Percentiles rank a stretch among this genome's conserved stretches.
Conservation (phyloP, 2,888 invertebrate genomes). For the Saturnia pavonia region DNA sequence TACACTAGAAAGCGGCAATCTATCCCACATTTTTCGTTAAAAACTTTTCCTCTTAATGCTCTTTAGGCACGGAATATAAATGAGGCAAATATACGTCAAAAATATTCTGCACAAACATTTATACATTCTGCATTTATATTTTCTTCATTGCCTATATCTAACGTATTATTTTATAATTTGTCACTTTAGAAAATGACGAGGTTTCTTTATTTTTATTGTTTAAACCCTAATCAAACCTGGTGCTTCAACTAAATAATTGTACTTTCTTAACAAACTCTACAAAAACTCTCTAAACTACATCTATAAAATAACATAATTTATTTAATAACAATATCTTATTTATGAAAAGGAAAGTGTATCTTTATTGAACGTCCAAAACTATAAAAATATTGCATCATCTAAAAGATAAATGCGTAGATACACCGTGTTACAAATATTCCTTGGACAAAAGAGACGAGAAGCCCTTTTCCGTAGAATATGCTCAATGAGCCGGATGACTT, state of each 20-base stretch:
- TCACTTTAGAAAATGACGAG: too few species aligned
- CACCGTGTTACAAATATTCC: neutral
- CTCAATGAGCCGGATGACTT: constrained; percentile 13
- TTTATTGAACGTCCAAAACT: neutral
- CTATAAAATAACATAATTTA: too few species aligned
- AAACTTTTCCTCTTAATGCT: constrained; percentile 57
- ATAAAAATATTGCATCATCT: neutral
- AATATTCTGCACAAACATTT: constrained; percentile 34
- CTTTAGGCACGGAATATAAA: constrained; percentile 47
- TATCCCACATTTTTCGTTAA: constrained; percentile 58
- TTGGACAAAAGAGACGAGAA: neutral
- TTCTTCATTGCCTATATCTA: neutral
- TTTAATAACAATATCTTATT: too few species aligned
- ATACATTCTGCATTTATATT: constrained; percentile 31
- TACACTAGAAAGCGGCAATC: constrained; percentile 65
- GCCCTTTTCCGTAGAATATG: neutral
- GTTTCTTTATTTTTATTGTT: too few species aligned
- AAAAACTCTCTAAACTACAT: too few species aligned
- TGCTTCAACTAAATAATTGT: too few species aligned
- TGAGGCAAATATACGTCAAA: constrained; percentile 42
- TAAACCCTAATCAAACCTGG: too few species aligned
- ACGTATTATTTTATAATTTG: too few species aligned
- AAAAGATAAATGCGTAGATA: neutral
- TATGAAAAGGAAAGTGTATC: neutral
- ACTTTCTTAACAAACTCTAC: too few species aligned